These are phyloP conservation scores for Pollachius pollachius DNA, from an alignment of 2,113 vertebrate species.

Conservation along the genomic window DNA sequence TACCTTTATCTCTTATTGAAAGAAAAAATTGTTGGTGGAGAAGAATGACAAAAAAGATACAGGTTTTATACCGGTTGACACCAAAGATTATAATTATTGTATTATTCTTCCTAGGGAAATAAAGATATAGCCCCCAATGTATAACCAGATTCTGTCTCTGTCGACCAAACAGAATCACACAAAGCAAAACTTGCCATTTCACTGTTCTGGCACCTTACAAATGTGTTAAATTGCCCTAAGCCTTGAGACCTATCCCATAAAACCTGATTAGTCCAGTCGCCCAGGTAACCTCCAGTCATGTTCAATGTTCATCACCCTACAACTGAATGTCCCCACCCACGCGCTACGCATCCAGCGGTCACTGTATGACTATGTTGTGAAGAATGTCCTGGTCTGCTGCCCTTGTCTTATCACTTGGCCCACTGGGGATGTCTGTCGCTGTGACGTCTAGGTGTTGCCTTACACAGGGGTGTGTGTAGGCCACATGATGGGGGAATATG, in stretches of 20 bases:
- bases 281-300: constrained; percentile 9
- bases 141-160: too few species aligned
- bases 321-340: constrained; percentile 32
- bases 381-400: constrained; percentile 27
- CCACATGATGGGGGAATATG: constrained; percentile 6
- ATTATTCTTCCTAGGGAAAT: too few species aligned
- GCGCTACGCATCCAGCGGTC: background rate
- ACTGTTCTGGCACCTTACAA: background rate
- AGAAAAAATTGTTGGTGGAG: too few species aligned
- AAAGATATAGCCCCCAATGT: too few species aligned
- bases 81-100: too few species aligned
- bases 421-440: constrained; percentile 41
- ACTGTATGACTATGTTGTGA: constrained; percentile 13
- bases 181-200: background rate
- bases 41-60: too few species aligned
- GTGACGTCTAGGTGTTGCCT: constrained; percentile 32
- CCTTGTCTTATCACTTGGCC: constrained; percentile 32
- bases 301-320: constrained; percentile 8
- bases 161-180: too few species aligned
- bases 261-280: background rate
- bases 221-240: background rate
- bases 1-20: too few species aligned
- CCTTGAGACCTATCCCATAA: background rate
- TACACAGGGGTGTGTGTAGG: constrained; percentile 23
- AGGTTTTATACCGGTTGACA: too few species aligned